Conservation (phyloP, 2,797 vertebrate species). For the Anabas testudineus region DNA sequence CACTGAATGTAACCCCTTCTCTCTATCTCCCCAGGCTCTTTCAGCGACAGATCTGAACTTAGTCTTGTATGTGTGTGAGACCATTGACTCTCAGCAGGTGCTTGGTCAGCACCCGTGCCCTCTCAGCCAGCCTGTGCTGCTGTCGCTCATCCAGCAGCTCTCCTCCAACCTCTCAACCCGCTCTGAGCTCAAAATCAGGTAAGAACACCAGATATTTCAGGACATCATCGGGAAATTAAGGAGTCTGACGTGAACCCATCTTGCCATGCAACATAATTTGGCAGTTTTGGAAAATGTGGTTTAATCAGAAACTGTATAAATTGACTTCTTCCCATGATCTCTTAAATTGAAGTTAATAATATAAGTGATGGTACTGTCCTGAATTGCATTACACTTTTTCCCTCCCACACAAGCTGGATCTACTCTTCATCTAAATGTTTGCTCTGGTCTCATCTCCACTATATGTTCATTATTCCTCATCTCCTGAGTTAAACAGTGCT, state of each 20-base stretch:
- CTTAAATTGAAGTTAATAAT: slow-evolving; percentile 1
- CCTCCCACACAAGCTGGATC: neutral
- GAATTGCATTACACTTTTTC: slow-evolving; percentile 1
- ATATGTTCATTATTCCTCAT: slow-evolving; percentile 44
- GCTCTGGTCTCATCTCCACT: slow-evolving; percentile 47
- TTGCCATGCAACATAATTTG: slow-evolving; percentile 8
- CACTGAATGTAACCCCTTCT: neutral
- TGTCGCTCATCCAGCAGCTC: slow-evolving; percentile 98
- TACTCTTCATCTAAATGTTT: slow-evolving; percentile 34
- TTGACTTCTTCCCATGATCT: neutral
- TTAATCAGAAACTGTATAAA: slow-evolving; percentile 24
- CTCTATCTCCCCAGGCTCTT: slow-evolving; percentile 59
- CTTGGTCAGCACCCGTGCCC: slow-evolving; percentile 95
- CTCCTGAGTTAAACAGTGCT: slow-evolving; percentile 43
- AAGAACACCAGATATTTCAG: slow-evolving; percentile 54
- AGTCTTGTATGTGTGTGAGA: slow-evolving; percentile 97
- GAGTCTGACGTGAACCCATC: slow-evolving; percentile 19
- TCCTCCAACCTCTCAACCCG: slow-evolving; percentile 95
- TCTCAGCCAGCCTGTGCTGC: slow-evolving; percentile 95
- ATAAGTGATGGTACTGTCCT: neutral
- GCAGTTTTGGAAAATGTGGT: slow-evolving; percentile 9
- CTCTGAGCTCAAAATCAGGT: slow-evolving; percentile 97
- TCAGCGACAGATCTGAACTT: slow-evolving; percentile 97
- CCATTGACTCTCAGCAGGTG: slow-evolving; percentile 95
- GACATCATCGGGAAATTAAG: neutral